Evolutionary conservation across 1,140 invertebrate genomes (phyloP), one percentile per base, ranked within the genome.

Genomic region (Penaeus chinensis): DNA sequence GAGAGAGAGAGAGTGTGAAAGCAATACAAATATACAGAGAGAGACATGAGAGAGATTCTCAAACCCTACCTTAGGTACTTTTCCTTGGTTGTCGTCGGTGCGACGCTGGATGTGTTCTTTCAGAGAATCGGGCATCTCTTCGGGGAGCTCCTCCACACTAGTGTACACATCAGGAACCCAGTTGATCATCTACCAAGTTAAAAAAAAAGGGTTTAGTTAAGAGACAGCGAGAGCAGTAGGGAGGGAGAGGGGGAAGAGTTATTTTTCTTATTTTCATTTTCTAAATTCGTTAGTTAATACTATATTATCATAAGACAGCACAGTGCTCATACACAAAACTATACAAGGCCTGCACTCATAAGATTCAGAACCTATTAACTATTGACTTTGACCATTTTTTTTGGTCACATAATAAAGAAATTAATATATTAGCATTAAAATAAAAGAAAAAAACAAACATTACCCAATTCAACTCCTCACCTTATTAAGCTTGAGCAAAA

Each of bases 401-500:
- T 69, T 24, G 11, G 32, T 19, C n/a, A 69, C 32, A 69, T 22
- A n/a, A 5, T 5, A 74, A 71, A n/a, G 37, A 11, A 7, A 2
- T 74, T 19, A 42, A 42, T 42, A 37, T n/a, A n/a, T n/a, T n/a
- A 37, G 5, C 5, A 37, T 37, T 37, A 37, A 37, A 37, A 37
- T 37, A n/a, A n/a, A n/a, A n/a, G n/a, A n/a, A 42, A 42, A 42
- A 42, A 7, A 2, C 37, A 42, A 2, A 42, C 37, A 42, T 0
- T 1, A 77, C 69, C 91, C 92, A 42, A 32, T 7, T 27, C 11
- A 18, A 8, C 74, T 74, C 91, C 92, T 93, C 92, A 96, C 95
- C 93, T 96, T 96, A 91, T 97, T 97, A 69, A 97, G 93, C 91
- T 97, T 97, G 85, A 97, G 94, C 92, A 96, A 95, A 91, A 97